Evolutionary conservation across 2,888 invertebrate species (phyloP), one percentile per base, ranked within the genome.

Genomic region (Trachelus iudaicus): DNA sequence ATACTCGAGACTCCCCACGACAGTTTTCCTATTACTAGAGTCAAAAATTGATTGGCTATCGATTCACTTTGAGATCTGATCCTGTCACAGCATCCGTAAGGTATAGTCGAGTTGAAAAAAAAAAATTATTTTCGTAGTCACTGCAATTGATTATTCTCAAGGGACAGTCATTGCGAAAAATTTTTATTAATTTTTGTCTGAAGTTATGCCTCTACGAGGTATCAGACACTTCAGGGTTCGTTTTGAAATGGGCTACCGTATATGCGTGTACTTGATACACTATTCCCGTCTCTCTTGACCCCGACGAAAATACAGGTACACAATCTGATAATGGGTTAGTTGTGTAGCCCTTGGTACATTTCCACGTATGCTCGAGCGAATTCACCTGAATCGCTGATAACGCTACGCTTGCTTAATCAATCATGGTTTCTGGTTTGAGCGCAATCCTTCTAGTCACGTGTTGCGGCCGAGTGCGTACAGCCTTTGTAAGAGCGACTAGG

Each of bases 291-390:
- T 9, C 56, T 23, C 56, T 56, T 56, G 56, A 82, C 81, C 79
- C 84, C 83, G 85, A 86, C 83, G 84, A 81, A 84, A 87, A 81
- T 84, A 83, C 84, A 81, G 82, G 86, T 86, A 87, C 85, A 88
- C 88, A 89, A 89, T 89, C 88, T 87, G 89, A 87, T 89, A 89
- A 89, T 89, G 89, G 88, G 85, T 87, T 88, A 87, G 85, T 86
- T 84, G 85, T 87, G 89, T 88, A 87, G 85, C 86, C 80, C 81
- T 81, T 85, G 83, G 83, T 83, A 83, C 85, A 84, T 84, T 84
- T 79, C 79, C 76, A 73, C 69, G 77, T 75, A 56, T 56, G 56
- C 56, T 56, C 56, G 56, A 56, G 56, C 56, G 9, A 23, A 23
- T 15, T 23, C 9, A 23, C 56, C 83, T 82, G 85, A 84, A 85